A percentile compares a stretch with the other conserved stretches of the same genome.
Conservation (phyloP, 1,140 invertebrate species). For the Akabosia matsudoensis region DNA sequence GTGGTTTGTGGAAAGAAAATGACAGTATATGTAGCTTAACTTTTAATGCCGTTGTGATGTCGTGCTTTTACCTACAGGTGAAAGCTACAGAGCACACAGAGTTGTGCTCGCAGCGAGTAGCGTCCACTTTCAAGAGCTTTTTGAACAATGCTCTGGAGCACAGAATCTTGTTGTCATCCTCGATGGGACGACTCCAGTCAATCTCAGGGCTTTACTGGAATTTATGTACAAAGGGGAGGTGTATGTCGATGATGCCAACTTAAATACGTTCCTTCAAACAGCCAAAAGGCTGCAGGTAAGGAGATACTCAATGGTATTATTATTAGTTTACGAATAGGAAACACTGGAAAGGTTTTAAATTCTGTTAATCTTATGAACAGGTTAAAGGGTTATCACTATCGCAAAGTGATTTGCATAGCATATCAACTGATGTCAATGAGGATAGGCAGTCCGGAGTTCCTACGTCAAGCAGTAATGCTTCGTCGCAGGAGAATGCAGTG, state of each 20-base stretch:
- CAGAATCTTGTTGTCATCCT: conserved; percentile 78
- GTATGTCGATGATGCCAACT: conserved; percentile 81
- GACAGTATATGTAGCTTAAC: conserved; percentile 33
- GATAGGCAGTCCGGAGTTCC: conserved; percentile 39
- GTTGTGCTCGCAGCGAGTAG: conserved; percentile 88
- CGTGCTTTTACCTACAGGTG: conserved; percentile 66
- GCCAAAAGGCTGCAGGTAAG: conserved; percentile 80
- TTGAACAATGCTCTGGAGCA: conserved; percentile 80
- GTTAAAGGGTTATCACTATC: conserved; percentile 71
- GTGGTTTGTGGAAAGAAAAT: conserved; percentile 6
- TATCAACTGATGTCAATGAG: conserved; percentile 41
- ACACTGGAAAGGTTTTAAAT: neutral
- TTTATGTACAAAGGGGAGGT: conserved; percentile 93
- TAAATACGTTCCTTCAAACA: conserved; percentile 83
- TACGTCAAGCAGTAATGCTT: conserved; percentile 12
- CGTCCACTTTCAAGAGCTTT: conserved; percentile 87
- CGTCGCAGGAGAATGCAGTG: conserved; percentile 44
- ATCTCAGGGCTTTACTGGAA: conserved; percentile 83
- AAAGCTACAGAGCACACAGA: conserved; percentile 85
- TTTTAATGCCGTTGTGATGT: neutral
- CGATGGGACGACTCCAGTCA: conserved; percentile 78
- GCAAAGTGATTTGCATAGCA: conserved; percentile 47
- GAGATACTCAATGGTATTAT: neutral
- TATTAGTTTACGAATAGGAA: neutral
- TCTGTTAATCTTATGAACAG: conserved; percentile 53